Base-by-base conservation (phyloP, 2,888 invertebrate genomes). In the Agrilus mali region DNA sequence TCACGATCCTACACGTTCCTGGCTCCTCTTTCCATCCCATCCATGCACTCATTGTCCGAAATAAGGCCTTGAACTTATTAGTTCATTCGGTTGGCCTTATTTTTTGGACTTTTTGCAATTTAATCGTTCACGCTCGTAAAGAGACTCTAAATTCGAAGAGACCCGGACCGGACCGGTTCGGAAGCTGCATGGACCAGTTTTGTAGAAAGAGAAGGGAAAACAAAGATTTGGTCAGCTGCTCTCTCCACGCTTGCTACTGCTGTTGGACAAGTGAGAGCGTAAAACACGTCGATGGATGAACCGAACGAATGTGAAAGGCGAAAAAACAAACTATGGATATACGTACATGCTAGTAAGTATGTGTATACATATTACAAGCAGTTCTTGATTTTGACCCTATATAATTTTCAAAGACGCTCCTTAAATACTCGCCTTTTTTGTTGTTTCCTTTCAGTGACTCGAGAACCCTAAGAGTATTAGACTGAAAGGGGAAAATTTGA, bases 101-200 rank as follows among this genome's bases (percentile, higher is more conserved):
- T 27, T 27, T 27, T 27, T 27, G 27, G 27, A 10, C 27, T 27
- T 27, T 27, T 27, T 27, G 27, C 27, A 27, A 27, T 27, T 27
- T 27, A 27, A 27, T 27, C 27, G 27, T 27, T 27, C 37, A 15
- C 41, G 41, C 33, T 27, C 33, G 33, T 20, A 34, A 15, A 16
- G 31, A 31, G 31, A 12, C 27, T 27, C 27, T 27, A 27, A 27
- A 27, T 27, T 27, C 27, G 27, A 27, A 27, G 27, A 27, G 27
- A 27, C 8, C 35, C n/a, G 36, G 41, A 38, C 35, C n/a, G 36
- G 41, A 38, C 38, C 42, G 42, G 37, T 42, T 38, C 31, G 31
- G 32, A 39, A 33, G 34, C 38, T 38, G 42, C 42, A 38, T 35
- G 44, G 40, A 44, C 44, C 40, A 44, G 44, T 44, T 44, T 42